Base-by-base conservation (phyloP, 35 echinoderm and acorn worm species). In the Eucidaris tribuloides region DNA sequence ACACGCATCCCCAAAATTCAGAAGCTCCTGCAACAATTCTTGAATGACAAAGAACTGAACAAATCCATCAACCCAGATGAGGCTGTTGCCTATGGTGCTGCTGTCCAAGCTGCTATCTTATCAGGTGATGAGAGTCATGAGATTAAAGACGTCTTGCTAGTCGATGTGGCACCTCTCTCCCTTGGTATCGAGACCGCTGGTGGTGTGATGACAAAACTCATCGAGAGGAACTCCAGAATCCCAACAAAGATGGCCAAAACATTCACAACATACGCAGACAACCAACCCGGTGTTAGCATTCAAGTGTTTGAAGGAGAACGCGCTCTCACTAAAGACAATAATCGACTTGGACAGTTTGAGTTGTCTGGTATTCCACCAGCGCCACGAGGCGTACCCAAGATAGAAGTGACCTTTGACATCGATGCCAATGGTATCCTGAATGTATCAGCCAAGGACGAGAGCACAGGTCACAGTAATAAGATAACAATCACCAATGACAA, bases 1-100 rank as follows among this genome's bases (percentile, higher is more conserved):
- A 93, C 91, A n/a, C 64, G 91, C 29, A 93, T 93, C 50, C 85
- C 91, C 43, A 93, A 93, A 64, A 89, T 93, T 33, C 79, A 93
- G 46, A 89, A 89, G 41, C 56, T 93, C 22, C 78, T 93, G 19
- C 79, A 88, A 66, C 80, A 88, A 24, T 93, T 34, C 88, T 56
- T 85, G 14, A 90, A 85, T 57, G 88, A 81, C 66, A 90, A 90
- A 36, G 50, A 57, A 13, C 37, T 87, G 5, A 77, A 93, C 68
- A 62, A 84, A 46, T 84, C 79, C 14, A 83, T 82, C 52, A 83
- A 88, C 23, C 91, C 85, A 36, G 85, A 93, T 74, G 85, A 93
- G 61, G 91, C 80, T 32, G 85, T 93, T 20, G 91, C 85, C 1
- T 89, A 93, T 68, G 91, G 91, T 28, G 91, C 91, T 4, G 86